Evolutionary conservation across 2,113 vertebrate genomes (phyloP).

Genomic region (Romanogobio albipinnatus): DNA sequence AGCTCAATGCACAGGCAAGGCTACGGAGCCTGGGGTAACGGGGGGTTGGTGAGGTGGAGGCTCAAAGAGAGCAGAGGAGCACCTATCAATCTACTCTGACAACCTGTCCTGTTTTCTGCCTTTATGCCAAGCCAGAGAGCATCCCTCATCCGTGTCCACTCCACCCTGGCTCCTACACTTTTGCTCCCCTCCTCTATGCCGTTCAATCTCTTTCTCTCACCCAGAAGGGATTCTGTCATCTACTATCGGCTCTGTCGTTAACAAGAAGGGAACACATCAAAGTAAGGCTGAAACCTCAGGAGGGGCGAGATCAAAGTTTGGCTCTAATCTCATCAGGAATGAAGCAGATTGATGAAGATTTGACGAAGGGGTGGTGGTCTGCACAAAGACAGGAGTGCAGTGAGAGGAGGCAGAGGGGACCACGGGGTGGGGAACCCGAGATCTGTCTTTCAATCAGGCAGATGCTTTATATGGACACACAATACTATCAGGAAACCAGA

Average conservation of each 20-base stretch:
- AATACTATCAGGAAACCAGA: slow-evolving; percentile 1
- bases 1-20: slow-evolving; percentile 53
- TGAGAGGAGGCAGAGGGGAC: not conserved
- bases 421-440: not conserved
- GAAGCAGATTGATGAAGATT: slow-evolving; percentile 58
- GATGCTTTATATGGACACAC: not conserved
- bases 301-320: slow-evolving; percentile 60
- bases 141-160: slow-evolving; percentile 54
- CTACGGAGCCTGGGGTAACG: slow-evolving; percentile 36
- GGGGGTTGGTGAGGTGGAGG: slow-evolving; percentile 16
- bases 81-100: slow-evolving; percentile 60
- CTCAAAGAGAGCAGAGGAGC: slow-evolving; percentile 44
- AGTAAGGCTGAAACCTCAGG: slow-evolving; percentile 57
- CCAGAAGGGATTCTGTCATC: slow-evolving; percentile 60
- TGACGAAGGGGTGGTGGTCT: slow-evolving; percentile 43
- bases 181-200: slow-evolving; percentile 5
- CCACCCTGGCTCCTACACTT: slow-evolving; percentile 28
- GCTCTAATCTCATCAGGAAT: slow-evolving; percentile 56
- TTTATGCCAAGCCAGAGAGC: slow-evolving; percentile 57
- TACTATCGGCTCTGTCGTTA: slow-evolving; percentile 58
- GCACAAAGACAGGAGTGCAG: slow-evolving; percentile 31
- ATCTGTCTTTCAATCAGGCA: slow-evolving; percentile 17
- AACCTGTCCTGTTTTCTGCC: slow-evolving; percentile 49
- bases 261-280: slow-evolving; percentile 63
- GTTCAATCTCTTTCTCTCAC: slow-evolving; percentile 49